Conservation (phyloP, 2,797 vertebrate genomes). For the Setipinna tenuifilis region DNA sequence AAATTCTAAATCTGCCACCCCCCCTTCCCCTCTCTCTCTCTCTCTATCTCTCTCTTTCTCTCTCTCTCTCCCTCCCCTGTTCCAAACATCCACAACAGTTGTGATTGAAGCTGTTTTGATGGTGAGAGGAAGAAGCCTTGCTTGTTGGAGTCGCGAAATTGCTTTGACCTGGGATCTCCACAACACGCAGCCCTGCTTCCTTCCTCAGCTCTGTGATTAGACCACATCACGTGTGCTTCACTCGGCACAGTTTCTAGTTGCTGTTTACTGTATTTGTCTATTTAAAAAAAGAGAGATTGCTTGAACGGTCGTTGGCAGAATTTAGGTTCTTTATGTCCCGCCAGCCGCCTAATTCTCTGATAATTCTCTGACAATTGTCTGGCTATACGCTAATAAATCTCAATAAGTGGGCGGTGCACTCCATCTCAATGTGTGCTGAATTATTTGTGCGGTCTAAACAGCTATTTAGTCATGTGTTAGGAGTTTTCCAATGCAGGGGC, state of each 20-base stretch:
- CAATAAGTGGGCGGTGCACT: background rate
- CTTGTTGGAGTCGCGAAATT: background rate
- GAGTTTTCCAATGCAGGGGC: background rate
- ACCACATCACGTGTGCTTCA: background rate
- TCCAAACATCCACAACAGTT: background rate
- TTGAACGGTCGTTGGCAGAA: background rate
- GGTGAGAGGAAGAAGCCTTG: background rate
- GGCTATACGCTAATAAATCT: slow-evolving; percentile 10
- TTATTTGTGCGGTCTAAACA: slow-evolving; percentile 26
- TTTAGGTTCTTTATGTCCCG: background rate
- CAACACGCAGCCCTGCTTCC: background rate
- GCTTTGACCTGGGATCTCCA: background rate
- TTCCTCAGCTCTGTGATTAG: background rate
- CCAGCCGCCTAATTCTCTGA: slow-evolving; percentile 13
- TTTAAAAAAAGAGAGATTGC: background rate
- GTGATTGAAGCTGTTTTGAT: background rate
- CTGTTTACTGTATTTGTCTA: background rate
- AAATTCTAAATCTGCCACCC: background rate
- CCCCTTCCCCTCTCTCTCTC: background rate
- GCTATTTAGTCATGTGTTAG: slow-evolving; percentile 27
- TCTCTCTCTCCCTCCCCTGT: background rate
- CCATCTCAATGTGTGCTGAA: background rate
- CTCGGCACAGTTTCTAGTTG: background rate
- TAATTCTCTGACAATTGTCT: slow-evolving; percentile 30
- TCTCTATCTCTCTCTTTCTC: background rate